These are phyloP conservation scores for Nannoperca obscura DNA, from an alignment of 2,797 vertebrate species.

Conservation along the genomic window DNA sequence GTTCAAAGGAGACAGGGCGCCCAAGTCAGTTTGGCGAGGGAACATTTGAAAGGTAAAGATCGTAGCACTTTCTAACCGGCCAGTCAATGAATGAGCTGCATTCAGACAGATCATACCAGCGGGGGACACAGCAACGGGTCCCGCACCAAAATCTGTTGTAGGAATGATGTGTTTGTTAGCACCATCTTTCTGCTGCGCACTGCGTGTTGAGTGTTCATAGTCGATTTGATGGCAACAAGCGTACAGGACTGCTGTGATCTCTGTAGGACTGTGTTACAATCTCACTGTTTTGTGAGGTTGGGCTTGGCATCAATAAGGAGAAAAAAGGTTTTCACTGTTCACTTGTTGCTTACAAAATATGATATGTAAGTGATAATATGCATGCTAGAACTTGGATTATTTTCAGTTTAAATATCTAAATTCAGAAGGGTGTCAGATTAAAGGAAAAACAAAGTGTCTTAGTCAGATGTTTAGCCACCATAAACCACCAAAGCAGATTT, in stretches of 20 bases:
- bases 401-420: not conserved
- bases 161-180: not conserved
- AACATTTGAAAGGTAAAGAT: not conserved
- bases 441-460: not conserved
- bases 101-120: not conserved
- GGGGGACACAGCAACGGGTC: not conserved
- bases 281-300: not conserved
- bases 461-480: not conserved
- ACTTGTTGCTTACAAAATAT: not conserved
- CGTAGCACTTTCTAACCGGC: not conserved
- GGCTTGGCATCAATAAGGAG: not conserved
- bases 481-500: not conserved
- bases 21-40: not conserved
- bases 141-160: not conserved
- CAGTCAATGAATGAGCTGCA: not conserved
- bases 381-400: not conserved
- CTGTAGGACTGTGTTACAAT: too few relatives aligned
- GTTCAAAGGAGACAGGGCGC: not conserved
- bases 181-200: not conserved
- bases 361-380: not conserved
- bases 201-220: not conserved
- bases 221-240: not conserved
- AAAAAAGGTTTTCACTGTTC: not conserved
- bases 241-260: not conserved
- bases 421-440: not conserved